phyloP scores from a whole-genome alignment of 2,888 invertebrate species.

The Lochmaea crataegi region DNA sequence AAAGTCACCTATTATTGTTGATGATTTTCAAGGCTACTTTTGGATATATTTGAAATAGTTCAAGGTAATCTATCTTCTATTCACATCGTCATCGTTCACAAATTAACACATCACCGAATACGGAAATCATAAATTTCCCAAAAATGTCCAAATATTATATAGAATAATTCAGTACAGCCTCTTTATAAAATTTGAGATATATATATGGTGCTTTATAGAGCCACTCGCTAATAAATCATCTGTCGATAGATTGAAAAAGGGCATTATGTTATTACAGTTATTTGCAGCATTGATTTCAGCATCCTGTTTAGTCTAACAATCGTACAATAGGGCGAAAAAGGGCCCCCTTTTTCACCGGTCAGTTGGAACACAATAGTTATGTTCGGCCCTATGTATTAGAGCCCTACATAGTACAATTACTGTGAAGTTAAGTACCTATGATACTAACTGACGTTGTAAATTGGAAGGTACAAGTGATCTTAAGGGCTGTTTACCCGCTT shows the following conservation, averaged over 20 bases:
- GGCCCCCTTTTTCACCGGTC: slow-evolving; percentile 58
- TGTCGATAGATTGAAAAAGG: slow-evolving; percentile 53
- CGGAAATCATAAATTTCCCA: slow-evolving; percentile 54
- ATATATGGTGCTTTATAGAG: slow-evolving; percentile 34
- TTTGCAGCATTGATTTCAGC: slow-evolving; percentile 61
- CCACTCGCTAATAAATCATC: slow-evolving; percentile 60
- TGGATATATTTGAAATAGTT: neutral
- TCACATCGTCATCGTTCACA: slow-evolving; percentile 32
- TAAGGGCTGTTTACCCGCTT: slow-evolving; percentile 19
- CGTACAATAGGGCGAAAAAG: slow-evolving; percentile 52
- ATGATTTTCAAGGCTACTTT: neutral
- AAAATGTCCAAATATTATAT: slow-evolving; percentile 55
- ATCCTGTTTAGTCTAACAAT: slow-evolving; percentile 55
- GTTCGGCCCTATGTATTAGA: slow-evolving; percentile 50
- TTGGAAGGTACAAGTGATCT: slow-evolving; percentile 48
- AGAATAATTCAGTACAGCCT: slow-evolving; percentile 45
- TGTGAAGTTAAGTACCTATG: slow-evolving; percentile 49
- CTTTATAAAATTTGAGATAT: slow-evolving; percentile 38
- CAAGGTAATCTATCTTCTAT: neutral
- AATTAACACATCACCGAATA: slow-evolving; percentile 54
- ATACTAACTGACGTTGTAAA: slow-evolving; percentile 27
- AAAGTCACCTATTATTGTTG: neutral
- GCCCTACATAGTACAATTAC: slow-evolving; percentile 43
- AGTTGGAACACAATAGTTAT: slow-evolving; percentile 43
- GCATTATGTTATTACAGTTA: slow-evolving; percentile 62